These are phyloP conservation scores for Gila orcuttii DNA, from an alignment of 2,113 vertebrate species.

Conservation along the genomic window DNA sequence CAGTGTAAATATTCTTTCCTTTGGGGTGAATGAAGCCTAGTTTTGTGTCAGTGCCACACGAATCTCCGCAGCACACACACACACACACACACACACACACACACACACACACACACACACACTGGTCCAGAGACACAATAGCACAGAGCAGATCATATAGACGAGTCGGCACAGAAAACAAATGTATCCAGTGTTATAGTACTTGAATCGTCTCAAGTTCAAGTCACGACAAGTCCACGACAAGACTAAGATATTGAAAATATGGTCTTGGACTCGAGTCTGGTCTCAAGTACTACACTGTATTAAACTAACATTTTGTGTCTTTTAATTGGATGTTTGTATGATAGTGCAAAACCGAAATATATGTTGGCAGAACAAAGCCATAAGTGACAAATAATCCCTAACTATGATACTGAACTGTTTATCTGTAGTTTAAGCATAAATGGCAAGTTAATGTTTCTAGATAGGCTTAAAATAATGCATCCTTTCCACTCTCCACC, in stretches of 20 bases:
- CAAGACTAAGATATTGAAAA: not conserved
- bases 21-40: no score
- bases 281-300: not conserved
- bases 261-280: not conserved
- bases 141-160: no score
- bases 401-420: no score
- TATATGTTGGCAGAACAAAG: no score
- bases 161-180: not conserved
- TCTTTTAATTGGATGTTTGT: not conserved
- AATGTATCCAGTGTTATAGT: not conserved
- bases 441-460: slow-evolving; percentile 46
- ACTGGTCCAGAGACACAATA: no score
- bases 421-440: slow-evolving; percentile 10
- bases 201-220: not conserved
- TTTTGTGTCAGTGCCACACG: no score
- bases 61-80: no score
- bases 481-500: slow-evolving; percentile 9
- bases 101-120: no score
- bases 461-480: slow-evolving; percentile 58
- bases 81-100: no score
- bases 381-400: no score
- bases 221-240: no score
- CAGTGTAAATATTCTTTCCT: no score
- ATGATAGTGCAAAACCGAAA: not conserved
- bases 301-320: not conserved